Percentiles rank a stretch among this genome's conserved stretches.
Evolutionary conservation across 1,140 invertebrate genomes (phyloP).

Genomic region (Eubasilissa regina): DNA sequence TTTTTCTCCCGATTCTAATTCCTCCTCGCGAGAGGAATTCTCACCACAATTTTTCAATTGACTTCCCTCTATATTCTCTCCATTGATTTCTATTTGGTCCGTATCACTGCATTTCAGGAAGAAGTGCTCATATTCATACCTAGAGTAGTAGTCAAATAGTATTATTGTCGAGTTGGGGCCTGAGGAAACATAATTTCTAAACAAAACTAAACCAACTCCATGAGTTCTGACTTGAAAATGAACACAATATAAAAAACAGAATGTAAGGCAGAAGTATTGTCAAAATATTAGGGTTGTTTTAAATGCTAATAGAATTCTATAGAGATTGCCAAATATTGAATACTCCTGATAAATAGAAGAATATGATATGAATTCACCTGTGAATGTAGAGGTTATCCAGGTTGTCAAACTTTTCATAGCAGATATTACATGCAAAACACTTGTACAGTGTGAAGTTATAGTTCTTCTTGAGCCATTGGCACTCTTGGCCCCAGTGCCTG

Average conservation of each 20-base stretch:
- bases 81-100: neutral
- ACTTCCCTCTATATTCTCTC: neutral
- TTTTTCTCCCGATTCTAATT: neutral
- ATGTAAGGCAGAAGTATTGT: too few species aligned
- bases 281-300: too few species aligned
- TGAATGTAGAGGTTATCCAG: conserved; percentile 70
- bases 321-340: too few species aligned
- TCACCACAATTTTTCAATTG: neutral
- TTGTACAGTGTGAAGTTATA: conserved; percentile 63
- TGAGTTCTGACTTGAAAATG: too few species aligned
- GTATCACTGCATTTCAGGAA: conserved; percentile 14
- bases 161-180: neutral
- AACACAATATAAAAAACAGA: too few species aligned
- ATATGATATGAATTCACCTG: conserved; percentile 62
- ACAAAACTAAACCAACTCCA: too few species aligned
- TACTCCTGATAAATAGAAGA: too few species aligned
- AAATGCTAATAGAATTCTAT: too few species aligned
- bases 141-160: neutral
- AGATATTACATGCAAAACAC: conserved; percentile 66
- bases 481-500: conserved; percentile 65
- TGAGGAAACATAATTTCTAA: neutral
- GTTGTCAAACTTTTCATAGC: conserved; percentile 68
- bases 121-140: conserved; percentile 44
- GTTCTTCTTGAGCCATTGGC: conserved; percentile 65
- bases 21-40: neutral